A percentile compares a stretch with the other conserved stretches of the same genome.
Conservation (phyloP, 2,797 vertebrate species). For the Myiothlypis chrysogaster region DNA sequence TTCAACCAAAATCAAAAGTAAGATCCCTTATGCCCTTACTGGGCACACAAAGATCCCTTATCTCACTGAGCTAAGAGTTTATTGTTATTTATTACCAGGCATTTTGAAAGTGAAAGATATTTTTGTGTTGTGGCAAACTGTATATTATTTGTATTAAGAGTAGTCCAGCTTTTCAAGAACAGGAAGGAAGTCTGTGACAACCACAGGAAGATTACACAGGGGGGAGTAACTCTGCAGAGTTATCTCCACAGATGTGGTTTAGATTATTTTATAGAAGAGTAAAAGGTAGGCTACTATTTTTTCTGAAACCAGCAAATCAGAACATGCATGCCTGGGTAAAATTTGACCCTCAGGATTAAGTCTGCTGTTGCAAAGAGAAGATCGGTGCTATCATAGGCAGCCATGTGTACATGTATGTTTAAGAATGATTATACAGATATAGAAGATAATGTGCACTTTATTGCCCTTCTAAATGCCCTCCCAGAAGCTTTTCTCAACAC, state of each 20-base stretch:
- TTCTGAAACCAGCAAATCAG: not conserved
- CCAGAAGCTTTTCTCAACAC: slow-evolving; percentile 60
- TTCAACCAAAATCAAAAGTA: not conserved
- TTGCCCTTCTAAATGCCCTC: slow-evolving; percentile 67
- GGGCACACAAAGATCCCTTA: not conserved
- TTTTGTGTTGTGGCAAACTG: not conserved
- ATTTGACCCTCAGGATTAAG: not conserved
- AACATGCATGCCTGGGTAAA: not conserved
- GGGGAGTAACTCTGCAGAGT: not conserved
- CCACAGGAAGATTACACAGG: not conserved
- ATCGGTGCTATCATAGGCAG: not conserved
- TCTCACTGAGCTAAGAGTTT: not conserved
- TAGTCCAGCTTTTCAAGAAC: not conserved
- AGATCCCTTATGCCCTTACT: not conserved
- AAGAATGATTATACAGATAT: slow-evolving; percentile 36
- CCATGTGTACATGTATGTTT: slow-evolving; percentile 12
- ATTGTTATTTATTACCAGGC: not conserved
- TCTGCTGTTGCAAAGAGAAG: not conserved
- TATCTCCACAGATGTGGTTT: slow-evolving; percentile 1
- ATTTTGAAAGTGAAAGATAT: slow-evolving; percentile 18
- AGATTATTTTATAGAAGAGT: slow-evolving; percentile 13
- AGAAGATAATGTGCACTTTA: slow-evolving; percentile 62
- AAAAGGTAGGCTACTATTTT: not conserved
- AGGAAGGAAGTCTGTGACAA: not conserved
- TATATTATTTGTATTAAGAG: not conserved